phyloP scores from a whole-genome alignment of 2,113 vertebrate genomes.

The Varanus salvator region DNA sequence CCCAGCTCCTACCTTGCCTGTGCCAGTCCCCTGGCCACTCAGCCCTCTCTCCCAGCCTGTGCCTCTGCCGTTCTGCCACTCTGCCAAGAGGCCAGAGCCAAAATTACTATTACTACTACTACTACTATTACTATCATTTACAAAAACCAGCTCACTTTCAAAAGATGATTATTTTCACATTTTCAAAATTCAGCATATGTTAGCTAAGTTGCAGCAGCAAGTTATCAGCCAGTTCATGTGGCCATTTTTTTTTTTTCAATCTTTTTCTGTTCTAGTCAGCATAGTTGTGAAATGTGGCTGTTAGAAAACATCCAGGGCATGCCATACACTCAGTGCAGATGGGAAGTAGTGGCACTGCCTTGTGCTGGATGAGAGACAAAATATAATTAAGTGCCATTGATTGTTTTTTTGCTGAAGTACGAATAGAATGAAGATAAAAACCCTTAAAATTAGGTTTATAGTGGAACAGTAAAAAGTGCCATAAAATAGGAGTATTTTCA shows the following conservation, averaged over 20 bases:
- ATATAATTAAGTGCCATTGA: background rate
- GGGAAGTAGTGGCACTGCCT: conserved; percentile 17
- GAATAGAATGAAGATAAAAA: no score
- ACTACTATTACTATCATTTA: no score
- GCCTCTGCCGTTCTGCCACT: no score
- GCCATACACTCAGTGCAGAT: conserved; percentile 5
- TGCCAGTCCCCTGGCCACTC: no score
- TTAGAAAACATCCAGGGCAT: conserved; percentile 27
- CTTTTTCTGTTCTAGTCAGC: background rate
- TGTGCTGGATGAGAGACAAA: background rate
- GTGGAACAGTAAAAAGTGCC: background rate
- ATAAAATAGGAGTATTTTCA: background rate
- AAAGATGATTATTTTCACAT: background rate
- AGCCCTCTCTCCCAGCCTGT: no score
- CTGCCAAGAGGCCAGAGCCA: no score
- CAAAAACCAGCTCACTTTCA: background rate
- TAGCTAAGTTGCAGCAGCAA: background rate
- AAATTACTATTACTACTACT: no score
- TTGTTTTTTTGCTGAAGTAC: no score
- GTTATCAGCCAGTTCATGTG: background rate
- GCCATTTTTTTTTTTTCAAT: background rate
- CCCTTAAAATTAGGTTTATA: background rate
- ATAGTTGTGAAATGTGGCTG: background rate
- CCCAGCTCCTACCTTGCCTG: no score
- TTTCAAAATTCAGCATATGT: background rate